Conservation (phyloP, 2,113 vertebrate species). For the Hemiscyllium ocellatum region DNA sequence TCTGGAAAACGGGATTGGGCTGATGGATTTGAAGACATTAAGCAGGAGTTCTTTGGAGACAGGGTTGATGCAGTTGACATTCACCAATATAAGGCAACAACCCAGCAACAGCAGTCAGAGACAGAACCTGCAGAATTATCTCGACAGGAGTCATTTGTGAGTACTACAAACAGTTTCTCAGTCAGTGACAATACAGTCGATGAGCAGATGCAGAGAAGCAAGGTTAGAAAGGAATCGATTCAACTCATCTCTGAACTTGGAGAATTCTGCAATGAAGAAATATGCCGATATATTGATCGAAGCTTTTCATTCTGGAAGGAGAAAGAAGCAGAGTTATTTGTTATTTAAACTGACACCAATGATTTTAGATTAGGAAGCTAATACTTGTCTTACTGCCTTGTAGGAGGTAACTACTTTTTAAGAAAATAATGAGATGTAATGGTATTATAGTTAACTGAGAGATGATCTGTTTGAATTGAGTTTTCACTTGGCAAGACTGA, state of each 20-base stretch:
- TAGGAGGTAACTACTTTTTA: neutral
- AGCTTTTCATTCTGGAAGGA: constrained; percentile 99
- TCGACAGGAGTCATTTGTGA: neutral
- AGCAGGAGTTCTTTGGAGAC: constrained; percentile 74
- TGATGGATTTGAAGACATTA: constrained; percentile 86
- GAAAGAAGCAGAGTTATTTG: constrained; percentile 84
- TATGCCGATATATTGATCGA: constrained; percentile 87
- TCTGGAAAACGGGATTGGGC: constrained; percentile 69
- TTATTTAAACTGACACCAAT: constrained; percentile 59
- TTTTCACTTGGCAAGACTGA: neutral
- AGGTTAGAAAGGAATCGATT: constrained; percentile 57
- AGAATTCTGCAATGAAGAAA: constrained; percentile 87
- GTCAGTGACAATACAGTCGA: constrained; percentile 3
- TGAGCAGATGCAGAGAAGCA: rapidly evolving
- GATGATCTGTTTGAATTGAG: neutral
- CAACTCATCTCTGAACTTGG: constrained; percentile 78
- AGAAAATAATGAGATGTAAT: neutral
- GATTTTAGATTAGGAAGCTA: neutral
- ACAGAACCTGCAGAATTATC: neutral
- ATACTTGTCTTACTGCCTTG: too few relatives aligned
- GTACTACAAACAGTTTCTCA: neutral
- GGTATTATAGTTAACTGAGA: neutral
- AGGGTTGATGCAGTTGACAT: constrained; percentile 44
- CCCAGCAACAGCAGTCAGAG: constrained; percentile 43
- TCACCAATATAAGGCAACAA: constrained; percentile 42